A percentile compares a stretch with the other conserved stretches of the same genome.
phyloP scores from a whole-genome alignment of 2,888 invertebrate species.

The Epirrhoe tristata region DNA sequence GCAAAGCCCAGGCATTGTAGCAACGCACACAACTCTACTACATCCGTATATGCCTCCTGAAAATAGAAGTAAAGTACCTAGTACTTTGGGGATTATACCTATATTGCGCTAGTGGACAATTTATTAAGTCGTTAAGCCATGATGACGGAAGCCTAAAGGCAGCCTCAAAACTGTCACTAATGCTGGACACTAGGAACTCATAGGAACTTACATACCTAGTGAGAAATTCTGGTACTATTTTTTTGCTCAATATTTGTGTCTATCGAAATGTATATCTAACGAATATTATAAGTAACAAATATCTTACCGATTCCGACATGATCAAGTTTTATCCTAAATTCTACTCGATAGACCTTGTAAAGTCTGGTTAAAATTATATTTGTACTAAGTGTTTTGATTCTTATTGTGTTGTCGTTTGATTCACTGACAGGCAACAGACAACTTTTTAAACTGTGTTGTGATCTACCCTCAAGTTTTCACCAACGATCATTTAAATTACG shows the following conservation, averaged over 20 bases:
- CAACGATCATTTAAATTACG: no score
- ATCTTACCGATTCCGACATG: slow-evolving; percentile 34
- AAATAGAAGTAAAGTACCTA: slow-evolving; percentile 9
- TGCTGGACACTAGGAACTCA: no score
- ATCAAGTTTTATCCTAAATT: background rate
- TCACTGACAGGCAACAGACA: background rate
- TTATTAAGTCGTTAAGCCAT: background rate
- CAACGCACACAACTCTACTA: slow-evolving; percentile 73
- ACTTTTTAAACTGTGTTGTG: background rate
- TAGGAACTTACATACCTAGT: no score
- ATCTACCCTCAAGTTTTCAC: slow-evolving; percentile 7
- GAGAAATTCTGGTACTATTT: no score
- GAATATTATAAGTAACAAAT: background rate
- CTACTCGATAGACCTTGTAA: background rate
- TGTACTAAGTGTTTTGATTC: background rate
- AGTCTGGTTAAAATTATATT: background rate
- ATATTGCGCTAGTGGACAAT: no score
- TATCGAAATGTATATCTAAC: background rate
- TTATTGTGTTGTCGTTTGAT: background rate
- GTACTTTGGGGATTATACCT: no score
- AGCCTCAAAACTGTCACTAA: no score
- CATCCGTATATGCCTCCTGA: slow-evolving; percentile 71
- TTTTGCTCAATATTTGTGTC: background rate
- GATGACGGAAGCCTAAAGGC: background rate
- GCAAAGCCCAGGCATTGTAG: slow-evolving; percentile 76